These are phyloP conservation scores for Gastrophryne carolinensis DNA, from an alignment of 2,797 vertebrate genomes.

Conservation along the genomic window DNA sequence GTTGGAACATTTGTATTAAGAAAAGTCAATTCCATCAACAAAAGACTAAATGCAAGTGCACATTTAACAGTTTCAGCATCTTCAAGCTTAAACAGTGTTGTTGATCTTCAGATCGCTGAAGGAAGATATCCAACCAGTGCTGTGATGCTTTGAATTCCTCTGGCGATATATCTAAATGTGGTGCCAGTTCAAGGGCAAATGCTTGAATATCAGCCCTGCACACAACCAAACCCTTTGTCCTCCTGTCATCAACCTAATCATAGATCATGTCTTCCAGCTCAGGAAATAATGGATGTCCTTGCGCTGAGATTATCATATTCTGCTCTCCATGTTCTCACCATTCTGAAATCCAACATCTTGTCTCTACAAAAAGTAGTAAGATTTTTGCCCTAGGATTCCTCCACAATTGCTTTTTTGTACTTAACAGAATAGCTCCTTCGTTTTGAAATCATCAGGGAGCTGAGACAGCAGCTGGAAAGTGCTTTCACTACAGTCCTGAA, in stretches of 20 bases:
- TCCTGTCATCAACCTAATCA: neutral
- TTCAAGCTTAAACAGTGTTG: neutral
- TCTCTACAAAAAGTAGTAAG: no score
- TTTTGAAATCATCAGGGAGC: no score
- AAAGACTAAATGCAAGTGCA: no score
- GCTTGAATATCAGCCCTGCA: slow-evolving; percentile 4
- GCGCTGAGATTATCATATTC: neutral
- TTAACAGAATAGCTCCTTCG: no score
- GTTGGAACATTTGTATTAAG: no score
- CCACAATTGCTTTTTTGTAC: no score
- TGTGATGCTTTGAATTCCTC: slow-evolving; percentile 11
- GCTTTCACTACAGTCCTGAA: no score
- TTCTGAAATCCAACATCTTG: neutral
- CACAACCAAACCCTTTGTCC: no score
- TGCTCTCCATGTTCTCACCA: slow-evolving; percentile 3
- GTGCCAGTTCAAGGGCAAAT: neutral
- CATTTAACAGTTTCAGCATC: no score
- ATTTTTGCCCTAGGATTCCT: no score
- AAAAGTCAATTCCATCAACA: no score
- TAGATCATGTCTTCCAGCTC: slow-evolving; percentile 1
- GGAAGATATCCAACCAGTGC: neutral
- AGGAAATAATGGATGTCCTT: neutral
- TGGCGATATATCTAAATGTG: neutral
- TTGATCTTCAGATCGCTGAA: neutral
- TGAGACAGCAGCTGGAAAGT: no score